Conservation (phyloP, 1,140 invertebrate species). For the Listronotus bonariensis region DNA sequence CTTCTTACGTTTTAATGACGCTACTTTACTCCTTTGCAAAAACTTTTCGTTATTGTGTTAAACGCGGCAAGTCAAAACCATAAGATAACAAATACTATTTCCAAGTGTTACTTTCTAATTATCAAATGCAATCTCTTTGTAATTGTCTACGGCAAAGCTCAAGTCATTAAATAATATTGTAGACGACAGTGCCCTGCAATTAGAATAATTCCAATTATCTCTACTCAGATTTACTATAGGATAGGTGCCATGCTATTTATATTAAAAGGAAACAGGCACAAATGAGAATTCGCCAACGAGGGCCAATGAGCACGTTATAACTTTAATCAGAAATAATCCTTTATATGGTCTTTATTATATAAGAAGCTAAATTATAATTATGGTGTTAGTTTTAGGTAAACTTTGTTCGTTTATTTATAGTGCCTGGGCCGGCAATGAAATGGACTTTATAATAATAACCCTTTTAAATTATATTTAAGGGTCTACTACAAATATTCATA, state of each 20-base stretch:
- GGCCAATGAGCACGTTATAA: slow-evolving; percentile 32
- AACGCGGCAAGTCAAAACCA: slow-evolving; percentile 6
- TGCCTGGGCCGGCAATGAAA: too few relatives aligned
- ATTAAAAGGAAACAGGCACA: slow-evolving; percentile 20
- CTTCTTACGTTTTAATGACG: too few relatives aligned
- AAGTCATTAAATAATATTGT: slow-evolving; percentile 33
- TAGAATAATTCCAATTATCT: slow-evolving; percentile 37
- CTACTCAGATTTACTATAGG: slow-evolving; percentile 26
- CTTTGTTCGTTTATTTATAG: too few relatives aligned
- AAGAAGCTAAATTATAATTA: not conserved
- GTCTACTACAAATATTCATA: too few relatives aligned
- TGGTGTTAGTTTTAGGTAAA: too few relatives aligned
- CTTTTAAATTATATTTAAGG: too few relatives aligned
- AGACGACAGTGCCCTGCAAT: slow-evolving; percentile 32
- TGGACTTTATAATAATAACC: too few relatives aligned
- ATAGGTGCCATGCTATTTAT: slow-evolving; percentile 28
- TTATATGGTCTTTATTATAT: not conserved
- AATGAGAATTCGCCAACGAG: slow-evolving; percentile 16
- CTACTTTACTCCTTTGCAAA: too few relatives aligned
- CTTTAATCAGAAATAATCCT: slow-evolving; percentile 32
- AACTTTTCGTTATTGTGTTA: too few relatives aligned
- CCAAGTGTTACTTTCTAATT: slow-evolving; percentile 27
- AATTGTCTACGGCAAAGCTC: slow-evolving; percentile 23
- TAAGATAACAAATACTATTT: slow-evolving; percentile 26
- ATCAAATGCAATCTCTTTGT: slow-evolving; percentile 30